Conservation (phyloP, 2,797 vertebrate genomes). For the Cephalopachus bancanus region DNA sequence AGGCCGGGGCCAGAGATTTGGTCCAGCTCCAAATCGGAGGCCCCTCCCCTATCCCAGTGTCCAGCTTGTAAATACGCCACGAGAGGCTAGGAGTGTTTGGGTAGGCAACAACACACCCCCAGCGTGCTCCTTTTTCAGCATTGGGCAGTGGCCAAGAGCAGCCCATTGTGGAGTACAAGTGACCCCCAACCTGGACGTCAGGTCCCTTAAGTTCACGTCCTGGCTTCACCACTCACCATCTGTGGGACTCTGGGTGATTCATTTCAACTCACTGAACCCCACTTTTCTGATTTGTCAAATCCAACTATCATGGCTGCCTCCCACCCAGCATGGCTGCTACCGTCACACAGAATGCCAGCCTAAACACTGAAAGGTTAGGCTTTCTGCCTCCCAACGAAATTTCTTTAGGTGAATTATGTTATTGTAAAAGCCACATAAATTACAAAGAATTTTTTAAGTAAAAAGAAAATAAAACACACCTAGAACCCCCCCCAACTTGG, state of each 20-base stretch:
- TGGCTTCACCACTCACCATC: background rate
- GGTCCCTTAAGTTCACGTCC: background rate
- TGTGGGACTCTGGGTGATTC: background rate
- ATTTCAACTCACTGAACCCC: background rate
- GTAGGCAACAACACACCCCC: rapidly evolving
- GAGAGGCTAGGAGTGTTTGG: too few species aligned
- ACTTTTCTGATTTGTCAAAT: background rate
- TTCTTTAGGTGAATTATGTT: background rate
- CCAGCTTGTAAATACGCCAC: background rate
- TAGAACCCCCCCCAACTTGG: background rate
- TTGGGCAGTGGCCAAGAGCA: background rate
- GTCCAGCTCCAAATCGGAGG: background rate
- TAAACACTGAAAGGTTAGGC: rapidly evolving
- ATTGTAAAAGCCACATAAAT: background rate
- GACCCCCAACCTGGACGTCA: background rate
- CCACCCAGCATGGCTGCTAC: too few species aligned
- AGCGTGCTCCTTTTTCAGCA: background rate
- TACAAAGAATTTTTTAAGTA: background rate
- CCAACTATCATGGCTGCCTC: too few species aligned
- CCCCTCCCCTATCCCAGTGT: background rate
- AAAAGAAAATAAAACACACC: background rate
- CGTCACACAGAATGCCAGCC: too few species aligned
- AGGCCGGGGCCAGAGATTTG: background rate
- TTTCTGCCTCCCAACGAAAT: background rate
- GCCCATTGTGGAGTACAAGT: background rate